Conservation (phyloP, 2,888 invertebrate genomes). For the Theretra japonica region DNA sequence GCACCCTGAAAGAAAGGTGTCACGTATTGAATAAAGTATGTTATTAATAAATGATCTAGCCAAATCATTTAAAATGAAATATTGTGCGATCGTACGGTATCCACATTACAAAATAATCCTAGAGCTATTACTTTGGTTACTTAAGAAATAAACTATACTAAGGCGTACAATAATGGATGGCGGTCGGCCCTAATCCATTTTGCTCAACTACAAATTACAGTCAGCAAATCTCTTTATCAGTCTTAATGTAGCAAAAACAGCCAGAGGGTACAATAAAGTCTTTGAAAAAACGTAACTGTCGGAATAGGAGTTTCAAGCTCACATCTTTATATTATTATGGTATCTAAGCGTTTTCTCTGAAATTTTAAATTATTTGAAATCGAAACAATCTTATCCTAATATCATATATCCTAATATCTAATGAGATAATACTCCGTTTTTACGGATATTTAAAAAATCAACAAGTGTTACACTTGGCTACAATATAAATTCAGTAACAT, state of each 20-base stretch:
- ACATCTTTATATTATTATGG: not conserved
- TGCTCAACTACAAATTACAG: conserved; percentile 6
- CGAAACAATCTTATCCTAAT: not conserved
- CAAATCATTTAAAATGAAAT: conserved; percentile 1
- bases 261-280: conserved; percentile 29
- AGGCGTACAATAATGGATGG: not conserved
- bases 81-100: not conserved
- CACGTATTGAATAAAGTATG: not conserved
- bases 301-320: conserved; percentile 10
- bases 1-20: no score
- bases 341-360: not conserved
- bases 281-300: conserved; percentile 29
- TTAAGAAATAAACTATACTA: conserved; percentile 25
- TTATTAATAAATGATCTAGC: not conserved
- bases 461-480: not conserved
- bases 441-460: not conserved
- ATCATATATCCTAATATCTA: not conserved
- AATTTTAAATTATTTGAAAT: not conserved
- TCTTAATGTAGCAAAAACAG: conserved; percentile 32
- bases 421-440: not conserved
- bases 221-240: conserved; percentile 25
- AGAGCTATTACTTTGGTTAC: conserved; percentile 19
- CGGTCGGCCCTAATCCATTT: not conserved
- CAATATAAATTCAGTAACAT: no score
- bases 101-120: conserved; percentile 14